Conservation (phyloP, 2,888 invertebrate genomes). For the Stramonita haemastoma region DNA sequence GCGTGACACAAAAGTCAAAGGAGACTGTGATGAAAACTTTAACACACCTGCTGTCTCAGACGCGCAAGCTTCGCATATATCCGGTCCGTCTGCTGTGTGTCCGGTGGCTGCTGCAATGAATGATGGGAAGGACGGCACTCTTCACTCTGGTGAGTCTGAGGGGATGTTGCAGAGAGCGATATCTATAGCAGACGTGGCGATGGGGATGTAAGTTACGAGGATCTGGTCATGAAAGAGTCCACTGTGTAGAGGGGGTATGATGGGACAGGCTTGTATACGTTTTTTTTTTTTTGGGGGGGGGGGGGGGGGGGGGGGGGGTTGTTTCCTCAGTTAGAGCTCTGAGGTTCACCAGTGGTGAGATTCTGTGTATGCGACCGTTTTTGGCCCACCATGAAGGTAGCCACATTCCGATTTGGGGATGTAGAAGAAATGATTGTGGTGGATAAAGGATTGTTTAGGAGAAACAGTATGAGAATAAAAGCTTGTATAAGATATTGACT, state of each 20-base stretch:
- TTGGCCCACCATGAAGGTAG: too few species aligned
- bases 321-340: too few species aligned
- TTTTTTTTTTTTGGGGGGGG: too few species aligned
- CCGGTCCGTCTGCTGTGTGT: not conserved
- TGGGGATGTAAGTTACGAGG: not conserved
- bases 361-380: too few species aligned
- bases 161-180: not conserved
- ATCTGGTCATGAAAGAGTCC: slow-evolving; percentile 22
- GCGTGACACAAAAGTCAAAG: not conserved
- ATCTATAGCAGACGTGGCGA: not conserved
- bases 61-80: not conserved
- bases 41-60: slow-evolving; percentile 14
- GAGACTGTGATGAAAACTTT: slow-evolving; percentile 33
- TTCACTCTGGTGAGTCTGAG: slow-evolving; percentile 19
- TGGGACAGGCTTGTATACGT: not conserved
- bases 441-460: too few species aligned
- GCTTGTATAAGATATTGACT: too few species aligned
- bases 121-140: not conserved
- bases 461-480: too few species aligned
- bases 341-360: too few species aligned
- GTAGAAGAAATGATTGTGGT: too few species aligned
- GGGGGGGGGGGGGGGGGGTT: too few species aligned
- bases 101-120: not conserved
- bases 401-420: too few species aligned
- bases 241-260: slow-evolving; percentile 10